Conservation (phyloP, 2,888 invertebrate genomes). For the Carterocephalus palaemon region DNA sequence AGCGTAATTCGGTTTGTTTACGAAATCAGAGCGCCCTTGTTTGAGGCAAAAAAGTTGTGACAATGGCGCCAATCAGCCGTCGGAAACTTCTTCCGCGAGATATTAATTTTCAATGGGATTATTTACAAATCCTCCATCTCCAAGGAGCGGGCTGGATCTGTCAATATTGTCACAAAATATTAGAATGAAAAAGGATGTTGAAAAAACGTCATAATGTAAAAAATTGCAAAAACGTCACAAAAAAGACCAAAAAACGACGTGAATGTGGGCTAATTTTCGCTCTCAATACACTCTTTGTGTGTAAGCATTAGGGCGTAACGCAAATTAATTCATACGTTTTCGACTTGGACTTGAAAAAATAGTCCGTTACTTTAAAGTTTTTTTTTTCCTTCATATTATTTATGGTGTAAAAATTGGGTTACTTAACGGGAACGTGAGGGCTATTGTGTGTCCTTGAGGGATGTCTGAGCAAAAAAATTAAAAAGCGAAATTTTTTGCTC, state of each 20-base stretch:
- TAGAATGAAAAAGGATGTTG: conserved; percentile 40
- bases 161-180: conserved; percentile 77
- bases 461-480: conserved; percentile 38
- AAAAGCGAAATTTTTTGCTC: conserved; percentile 33
- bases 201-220: conserved; percentile 33
- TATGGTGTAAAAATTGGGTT: conserved; percentile 78
- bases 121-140: conserved; percentile 70
- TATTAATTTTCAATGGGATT: conserved; percentile 75
- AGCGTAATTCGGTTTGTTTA: conserved; percentile 43
- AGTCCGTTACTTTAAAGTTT: conserved; percentile 66
- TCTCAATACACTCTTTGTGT: conserved; percentile 70
- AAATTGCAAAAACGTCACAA: conserved; percentile 40
- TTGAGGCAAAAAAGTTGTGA: conserved; percentile 57
- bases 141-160: conserved; percentile 60
- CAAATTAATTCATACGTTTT: conserved; percentile 71
- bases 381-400: conserved; percentile 69
- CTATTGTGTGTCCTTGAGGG: conserved; percentile 60
- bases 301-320: conserved; percentile 73
- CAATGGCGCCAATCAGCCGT: conserved; percentile 70
- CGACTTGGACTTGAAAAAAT: conserved; percentile 44
- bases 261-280: conserved; percentile 77
- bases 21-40: conserved; percentile 53
- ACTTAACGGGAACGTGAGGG: conserved; percentile 70
- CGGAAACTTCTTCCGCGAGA: conserved; percentile 54
- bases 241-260: conserved; percentile 32